Conservation (phyloP, 2,888 invertebrate genomes). For the Catocala fraxini region DNA sequence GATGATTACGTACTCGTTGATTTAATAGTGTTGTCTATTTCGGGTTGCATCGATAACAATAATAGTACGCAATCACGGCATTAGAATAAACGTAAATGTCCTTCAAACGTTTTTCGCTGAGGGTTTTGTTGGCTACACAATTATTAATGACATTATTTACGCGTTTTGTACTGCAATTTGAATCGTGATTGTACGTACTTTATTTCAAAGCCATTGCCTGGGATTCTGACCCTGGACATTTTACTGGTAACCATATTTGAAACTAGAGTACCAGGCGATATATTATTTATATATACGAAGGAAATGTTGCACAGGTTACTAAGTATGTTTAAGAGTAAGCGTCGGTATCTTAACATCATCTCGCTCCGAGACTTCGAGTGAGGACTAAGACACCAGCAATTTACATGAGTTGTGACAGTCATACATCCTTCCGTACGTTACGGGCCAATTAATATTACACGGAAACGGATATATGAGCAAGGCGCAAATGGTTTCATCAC, state of each 20-base stretch:
- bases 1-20: conserved; percentile 18
- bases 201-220: too few species aligned
- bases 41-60: conserved; percentile 14
- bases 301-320: conserved; percentile 8
- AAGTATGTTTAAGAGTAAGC: conserved; percentile 22
- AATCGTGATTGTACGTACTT: too few species aligned
- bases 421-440: conserved; percentile 84
- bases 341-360: conserved; percentile 22
- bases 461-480: conserved; percentile 83
- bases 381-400: conserved; percentile 67
- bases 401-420: conserved; percentile 83
- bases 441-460: conserved; percentile 85
- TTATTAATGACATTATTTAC: too few species aligned
- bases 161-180: too few species aligned
- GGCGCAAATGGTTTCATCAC: conserved; percentile 80
- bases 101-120: too few species aligned
- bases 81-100: conserved; percentile 5
- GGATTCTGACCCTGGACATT: too few species aligned
- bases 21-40: conserved; percentile 13
- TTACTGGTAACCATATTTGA: background rate
- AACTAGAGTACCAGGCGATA: background rate
- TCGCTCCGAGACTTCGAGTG: conserved; percentile 20
- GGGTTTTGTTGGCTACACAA: too few species aligned
- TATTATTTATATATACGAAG: background rate
- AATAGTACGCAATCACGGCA: conserved; percentile 8